These are phyloP conservation scores for Lepus oiostolus DNA, from an alignment of 2,797 vertebrate species.

Conservation along the genomic window DNA sequence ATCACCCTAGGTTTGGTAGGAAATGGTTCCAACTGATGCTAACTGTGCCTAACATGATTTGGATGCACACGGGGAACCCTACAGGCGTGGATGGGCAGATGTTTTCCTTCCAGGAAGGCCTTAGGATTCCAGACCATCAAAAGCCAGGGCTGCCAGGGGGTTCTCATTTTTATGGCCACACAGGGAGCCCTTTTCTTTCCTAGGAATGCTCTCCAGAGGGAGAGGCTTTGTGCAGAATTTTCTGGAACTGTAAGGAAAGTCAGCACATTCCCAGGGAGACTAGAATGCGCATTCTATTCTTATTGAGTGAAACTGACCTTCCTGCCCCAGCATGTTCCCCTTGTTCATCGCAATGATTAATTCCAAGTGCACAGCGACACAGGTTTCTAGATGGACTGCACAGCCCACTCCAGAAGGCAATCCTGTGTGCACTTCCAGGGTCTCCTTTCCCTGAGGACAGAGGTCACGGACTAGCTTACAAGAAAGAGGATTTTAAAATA, in stretches of 20 bases:
- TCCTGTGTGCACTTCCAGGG: not conserved
- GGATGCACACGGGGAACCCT: slow-evolving; percentile 53
- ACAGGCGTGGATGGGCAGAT: not conserved
- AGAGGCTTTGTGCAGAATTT: slow-evolving; percentile 31
- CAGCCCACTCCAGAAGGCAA: slow-evolving; percentile 56
- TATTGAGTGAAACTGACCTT: slow-evolving; percentile 69
- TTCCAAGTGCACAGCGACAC: not conserved
- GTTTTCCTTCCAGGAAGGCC: not conserved
- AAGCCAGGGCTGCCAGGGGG: not conserved
- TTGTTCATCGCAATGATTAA: slow-evolving; percentile 29
- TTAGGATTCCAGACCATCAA: not conserved
- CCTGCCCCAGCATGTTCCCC: slow-evolving; percentile 37
- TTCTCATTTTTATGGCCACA: not conserved
- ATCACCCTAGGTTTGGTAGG: slow-evolving; percentile 48
- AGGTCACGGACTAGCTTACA: not conserved
- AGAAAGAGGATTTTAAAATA: slow-evolving; percentile 3
- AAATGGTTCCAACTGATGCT: slow-evolving; percentile 35
- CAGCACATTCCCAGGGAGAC: slow-evolving; percentile 56
- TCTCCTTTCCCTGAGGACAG: not conserved
- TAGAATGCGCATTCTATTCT: slow-evolving; percentile 51
- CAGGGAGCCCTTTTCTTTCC: slow-evolving; percentile 10
- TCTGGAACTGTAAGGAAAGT: slow-evolving; percentile 25
- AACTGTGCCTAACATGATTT: not conserved
- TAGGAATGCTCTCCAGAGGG: slow-evolving; percentile 43
- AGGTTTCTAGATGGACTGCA: not conserved